These are phyloP conservation scores for Venusia cambrica DNA, from an alignment of 2,888 invertebrate species.

Conservation along the genomic window DNA sequence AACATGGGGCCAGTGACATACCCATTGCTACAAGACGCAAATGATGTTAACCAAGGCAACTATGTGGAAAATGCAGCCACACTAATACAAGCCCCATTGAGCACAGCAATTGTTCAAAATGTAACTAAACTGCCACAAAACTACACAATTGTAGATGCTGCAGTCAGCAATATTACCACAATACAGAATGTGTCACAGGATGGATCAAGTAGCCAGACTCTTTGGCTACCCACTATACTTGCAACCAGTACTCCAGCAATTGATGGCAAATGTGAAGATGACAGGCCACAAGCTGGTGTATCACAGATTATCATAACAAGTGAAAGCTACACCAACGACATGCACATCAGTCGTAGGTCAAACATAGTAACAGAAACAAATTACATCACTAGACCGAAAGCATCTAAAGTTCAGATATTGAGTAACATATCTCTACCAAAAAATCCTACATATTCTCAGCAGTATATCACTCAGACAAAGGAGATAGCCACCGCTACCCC, in stretches of 20 bases:
- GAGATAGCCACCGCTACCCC: constrained; percentile 57
- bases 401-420: constrained; percentile 75
- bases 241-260: constrained; percentile 57
- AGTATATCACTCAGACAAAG: constrained; percentile 61
- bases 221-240: constrained; percentile 74
- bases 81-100: constrained; percentile 67
- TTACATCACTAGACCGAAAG: constrained; percentile 60
- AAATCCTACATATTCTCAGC: constrained; percentile 62
- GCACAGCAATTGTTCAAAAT: constrained; percentile 71
- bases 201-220: constrained; percentile 63
- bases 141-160: constrained; percentile 72
- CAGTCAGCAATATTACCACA: constrained; percentile 70
- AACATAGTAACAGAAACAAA: constrained; percentile 68
- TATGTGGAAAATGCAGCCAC: constrained; percentile 67
- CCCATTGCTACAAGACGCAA: constrained; percentile 66
- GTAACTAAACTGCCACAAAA: constrained; percentile 72
- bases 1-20: constrained; percentile 64
- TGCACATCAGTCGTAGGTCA: constrained; percentile 50
- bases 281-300: constrained; percentile 56
- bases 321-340: constrained; percentile 67
- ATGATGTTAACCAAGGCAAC: constrained; percentile 63
- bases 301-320: constrained; percentile 75
- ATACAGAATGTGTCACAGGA: constrained; percentile 74
- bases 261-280: constrained; percentile 62
- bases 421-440: constrained; percentile 75